Percentiles rank a stretch among this genome's conserved stretches.
Conservation (phyloP, 64 coral and sea anemone species). For the Trachythela sp. region DNA sequence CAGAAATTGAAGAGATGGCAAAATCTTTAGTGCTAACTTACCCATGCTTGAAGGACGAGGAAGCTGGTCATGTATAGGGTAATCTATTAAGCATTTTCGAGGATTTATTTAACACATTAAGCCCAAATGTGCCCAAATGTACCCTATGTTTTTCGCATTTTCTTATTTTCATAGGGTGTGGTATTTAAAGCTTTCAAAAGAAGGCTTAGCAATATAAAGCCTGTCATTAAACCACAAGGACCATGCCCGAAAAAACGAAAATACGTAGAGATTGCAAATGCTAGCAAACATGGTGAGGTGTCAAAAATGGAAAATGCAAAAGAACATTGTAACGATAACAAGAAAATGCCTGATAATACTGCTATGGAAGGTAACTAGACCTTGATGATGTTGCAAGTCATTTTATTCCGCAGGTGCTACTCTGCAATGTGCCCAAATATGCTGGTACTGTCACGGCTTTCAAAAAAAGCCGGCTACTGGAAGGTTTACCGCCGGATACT, state of each 20-base stretch:
- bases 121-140: too few relatives aligned
- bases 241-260: slow-evolving; percentile 6
- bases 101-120: background rate
- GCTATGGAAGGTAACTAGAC: background rate
- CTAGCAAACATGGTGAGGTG: background rate
- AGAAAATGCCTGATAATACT: background rate
- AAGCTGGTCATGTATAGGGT: background rate
- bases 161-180: background rate
- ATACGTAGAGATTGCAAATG: background rate
- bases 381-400: too few relatives aligned
- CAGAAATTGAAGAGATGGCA: background rate
- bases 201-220: slow-evolving; percentile 2
- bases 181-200: background rate
- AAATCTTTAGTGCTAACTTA: background rate
- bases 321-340: background rate
- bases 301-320: background rate
- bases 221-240: slow-evolving; percentile 6
- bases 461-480: too few relatives aligned
- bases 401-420: too few relatives aligned
- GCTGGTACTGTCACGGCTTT: too few relatives aligned
- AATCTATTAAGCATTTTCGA: too few relatives aligned
- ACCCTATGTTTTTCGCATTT: background rate
- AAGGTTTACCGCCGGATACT: too few relatives aligned
- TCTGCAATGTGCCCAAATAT: too few relatives aligned
- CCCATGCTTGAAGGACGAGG: background rate